Evolutionary conservation across 1,140 invertebrate genomes (phyloP).

Genomic region (Penaeus indicus): DNA sequence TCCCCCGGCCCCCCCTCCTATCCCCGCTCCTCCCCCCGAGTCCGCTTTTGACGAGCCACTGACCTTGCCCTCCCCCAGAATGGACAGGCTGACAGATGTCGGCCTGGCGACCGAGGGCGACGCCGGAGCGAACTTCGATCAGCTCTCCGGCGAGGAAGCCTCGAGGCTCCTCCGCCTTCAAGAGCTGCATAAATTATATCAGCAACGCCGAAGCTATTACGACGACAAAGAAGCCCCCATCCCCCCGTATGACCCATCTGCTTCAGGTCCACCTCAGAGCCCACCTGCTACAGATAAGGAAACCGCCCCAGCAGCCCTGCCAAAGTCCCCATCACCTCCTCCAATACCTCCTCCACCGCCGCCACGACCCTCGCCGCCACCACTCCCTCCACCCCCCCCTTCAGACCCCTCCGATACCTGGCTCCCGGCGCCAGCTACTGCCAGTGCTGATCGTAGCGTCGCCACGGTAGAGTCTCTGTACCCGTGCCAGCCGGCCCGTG

Average conservation of each 20-base stretch:
- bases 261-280: neutral
- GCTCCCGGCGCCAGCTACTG: slow-evolving; percentile 47
- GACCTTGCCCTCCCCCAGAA: slow-evolving; percentile 16
- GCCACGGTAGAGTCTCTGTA: slow-evolving; percentile 54
- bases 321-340: slow-evolving; percentile 13
- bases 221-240: neutral
- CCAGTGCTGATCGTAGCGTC: slow-evolving; percentile 59
- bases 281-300: slow-evolving; percentile 3
- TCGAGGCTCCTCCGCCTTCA: too few species aligned
- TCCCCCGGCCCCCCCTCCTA: slow-evolving; percentile 16
- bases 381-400: slow-evolving; percentile 38
- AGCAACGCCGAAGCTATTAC: neutral
- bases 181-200: slow-evolving; percentile 1
- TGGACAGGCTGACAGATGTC: slow-evolving; percentile 3
- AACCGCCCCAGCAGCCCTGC: slow-evolving; percentile 23
- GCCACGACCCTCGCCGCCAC: slow-evolving; percentile 26
- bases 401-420: slow-evolving; percentile 38
- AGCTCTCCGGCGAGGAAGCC: too few species aligned
- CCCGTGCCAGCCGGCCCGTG: slow-evolving; percentile 42
- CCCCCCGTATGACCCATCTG: neutral
- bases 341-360: neutral
- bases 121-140: too few species aligned
- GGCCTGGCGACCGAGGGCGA: neutral
- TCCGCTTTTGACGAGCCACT: slow-evolving; percentile 30
- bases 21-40: neutral